phyloP scores from a whole-genome alignment of 2,113 vertebrate genomes.

The Ceuthmochares aereus region DNA sequence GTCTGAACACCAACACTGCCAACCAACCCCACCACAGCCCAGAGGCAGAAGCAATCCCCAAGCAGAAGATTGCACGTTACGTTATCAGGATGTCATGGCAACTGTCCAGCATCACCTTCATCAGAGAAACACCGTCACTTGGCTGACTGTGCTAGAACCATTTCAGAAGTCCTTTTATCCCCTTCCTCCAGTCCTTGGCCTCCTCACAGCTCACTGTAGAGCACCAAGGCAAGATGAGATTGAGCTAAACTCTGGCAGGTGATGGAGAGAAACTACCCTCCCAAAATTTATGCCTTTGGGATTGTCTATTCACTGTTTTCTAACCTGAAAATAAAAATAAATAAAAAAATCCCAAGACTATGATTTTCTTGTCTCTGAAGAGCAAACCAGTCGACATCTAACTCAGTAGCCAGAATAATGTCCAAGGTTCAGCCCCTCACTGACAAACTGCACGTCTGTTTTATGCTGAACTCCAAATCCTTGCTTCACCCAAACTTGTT shows the following conservation, averaged over 20 bases:
- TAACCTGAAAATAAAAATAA: neutral
- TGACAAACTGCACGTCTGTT: neutral
- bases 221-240: conserved; percentile 73
- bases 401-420: neutral
- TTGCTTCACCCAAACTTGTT: conserved; percentile 30
- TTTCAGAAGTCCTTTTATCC: conserved; percentile 80
- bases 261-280: conserved; percentile 55
- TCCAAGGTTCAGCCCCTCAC: neutral
- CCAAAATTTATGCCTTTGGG: neutral
- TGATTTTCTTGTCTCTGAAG: neutral
- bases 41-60: conserved; percentile 40
- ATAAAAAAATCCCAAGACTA: neutral
- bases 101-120: conserved; percentile 61
- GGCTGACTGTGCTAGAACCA: conserved; percentile 60
- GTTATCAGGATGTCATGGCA: conserved; percentile 62
- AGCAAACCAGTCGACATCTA: neutral
- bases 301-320: conserved; percentile 51
- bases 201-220: conserved; percentile 61
- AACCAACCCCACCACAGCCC: conserved; percentile 41
- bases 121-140: conserved; percentile 50
- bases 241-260: conserved; percentile 69
- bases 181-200: conserved; percentile 66
- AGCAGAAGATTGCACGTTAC: conserved; percentile 36
- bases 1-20: neutral
- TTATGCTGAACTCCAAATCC: neutral